Conservation (phyloP, 2,888 invertebrate species). For the Allacma fusca region DNA sequence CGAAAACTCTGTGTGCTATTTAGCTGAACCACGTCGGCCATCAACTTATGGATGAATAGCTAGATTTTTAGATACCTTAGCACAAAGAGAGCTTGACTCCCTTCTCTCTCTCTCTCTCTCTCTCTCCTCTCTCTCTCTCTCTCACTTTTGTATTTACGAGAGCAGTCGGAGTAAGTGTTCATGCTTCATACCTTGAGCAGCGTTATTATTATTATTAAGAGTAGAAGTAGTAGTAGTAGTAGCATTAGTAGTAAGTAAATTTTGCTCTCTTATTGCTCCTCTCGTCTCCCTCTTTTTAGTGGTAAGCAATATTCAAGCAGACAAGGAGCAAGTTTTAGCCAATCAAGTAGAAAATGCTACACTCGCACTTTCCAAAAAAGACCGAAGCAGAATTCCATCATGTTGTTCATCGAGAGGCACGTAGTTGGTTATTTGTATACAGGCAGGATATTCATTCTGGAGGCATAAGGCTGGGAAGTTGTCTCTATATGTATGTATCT, state of each 20-base stretch:
- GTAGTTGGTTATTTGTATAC: neutral
- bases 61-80: conserved; percentile 38
- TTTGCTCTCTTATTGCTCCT: neutral
- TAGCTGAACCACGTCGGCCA: conserved; percentile 38
- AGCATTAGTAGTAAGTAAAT: neutral
- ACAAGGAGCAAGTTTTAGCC: conserved; percentile 27
- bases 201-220: neutral
- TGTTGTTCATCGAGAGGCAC: conserved; percentile 7
- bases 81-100: conserved; percentile 24
- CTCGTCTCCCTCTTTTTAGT: conserved; percentile 4
- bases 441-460: neutral
- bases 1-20: conserved; percentile 6
- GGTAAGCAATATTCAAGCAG: conserved; percentile 9
- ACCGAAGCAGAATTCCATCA: conserved; percentile 4
- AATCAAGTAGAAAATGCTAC: conserved; percentile 37
- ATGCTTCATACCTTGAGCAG: neutral
- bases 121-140: neutral
- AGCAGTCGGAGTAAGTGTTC: neutral
- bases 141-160: conserved; percentile 4
- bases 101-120: conserved; percentile 11
- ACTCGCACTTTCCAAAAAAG: conserved; percentile 34
- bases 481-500: too few species aligned
- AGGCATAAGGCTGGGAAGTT: too few species aligned
- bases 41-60: conserved; percentile 43
- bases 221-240: neutral